phyloP scores from a whole-genome alignment of 1,140 invertebrate species.

The Cydia fagiglandana region DNA sequence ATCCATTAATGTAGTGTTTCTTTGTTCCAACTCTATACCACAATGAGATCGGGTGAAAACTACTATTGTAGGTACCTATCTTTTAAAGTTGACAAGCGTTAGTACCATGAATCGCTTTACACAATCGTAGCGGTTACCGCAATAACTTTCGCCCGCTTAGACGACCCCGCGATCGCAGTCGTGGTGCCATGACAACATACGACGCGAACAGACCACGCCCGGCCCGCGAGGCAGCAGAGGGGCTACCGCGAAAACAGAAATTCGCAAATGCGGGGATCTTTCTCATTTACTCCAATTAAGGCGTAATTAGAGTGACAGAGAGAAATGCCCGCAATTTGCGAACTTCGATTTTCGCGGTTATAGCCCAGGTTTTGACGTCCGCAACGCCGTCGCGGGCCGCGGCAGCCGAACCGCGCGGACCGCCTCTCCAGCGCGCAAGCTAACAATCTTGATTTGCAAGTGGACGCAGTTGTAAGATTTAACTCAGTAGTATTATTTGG shows the following conservation, averaged over 20 bases:
- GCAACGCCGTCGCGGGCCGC: slow-evolving; percentile 3
- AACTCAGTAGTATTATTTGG: slow-evolving; percentile 68
- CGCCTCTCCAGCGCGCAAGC: slow-evolving; percentile 46
- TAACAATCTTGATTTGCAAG: slow-evolving; percentile 54
- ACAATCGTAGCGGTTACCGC: slow-evolving; percentile 74
- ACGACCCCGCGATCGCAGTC: slow-evolving; percentile 50
- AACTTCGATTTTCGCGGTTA: too few relatives aligned
- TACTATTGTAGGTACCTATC: slow-evolving; percentile 57
- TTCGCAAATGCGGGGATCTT: too few relatives aligned
- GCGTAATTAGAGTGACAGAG: too few relatives aligned
- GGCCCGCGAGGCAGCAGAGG: neutral
- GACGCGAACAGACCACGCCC: slow-evolving; percentile 29
- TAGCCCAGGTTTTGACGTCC: neutral
- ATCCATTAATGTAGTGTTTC: slow-evolving; percentile 78
- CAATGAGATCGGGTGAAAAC: slow-evolving; percentile 79
- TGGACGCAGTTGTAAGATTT: slow-evolving; percentile 58
- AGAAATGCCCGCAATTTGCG: too few relatives aligned
- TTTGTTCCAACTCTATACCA: slow-evolving; percentile 73
- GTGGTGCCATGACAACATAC: slow-evolving; percentile 57
- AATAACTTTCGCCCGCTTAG: slow-evolving; percentile 66
- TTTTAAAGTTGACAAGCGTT: slow-evolving; percentile 69
- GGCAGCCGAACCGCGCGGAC: slow-evolving; percentile 34
- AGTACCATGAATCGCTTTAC: slow-evolving; percentile 49
- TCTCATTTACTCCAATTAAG: too few relatives aligned
- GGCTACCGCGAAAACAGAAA: neutral